phyloP scores from a whole-genome alignment of 2,797 vertebrate species.

The Pipistrellus kuhlii region DNA sequence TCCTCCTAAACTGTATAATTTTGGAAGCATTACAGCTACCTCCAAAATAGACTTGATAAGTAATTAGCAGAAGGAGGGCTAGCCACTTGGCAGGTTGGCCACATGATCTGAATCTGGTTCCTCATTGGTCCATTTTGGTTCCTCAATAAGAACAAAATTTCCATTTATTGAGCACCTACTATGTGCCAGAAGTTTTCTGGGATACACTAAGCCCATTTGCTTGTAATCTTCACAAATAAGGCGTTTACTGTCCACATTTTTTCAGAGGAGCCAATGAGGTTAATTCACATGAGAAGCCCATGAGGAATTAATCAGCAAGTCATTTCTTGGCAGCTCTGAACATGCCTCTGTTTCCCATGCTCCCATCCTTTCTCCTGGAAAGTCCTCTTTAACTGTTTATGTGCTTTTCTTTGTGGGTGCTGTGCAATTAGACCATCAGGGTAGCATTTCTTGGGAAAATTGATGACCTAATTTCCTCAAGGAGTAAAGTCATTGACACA shows the following conservation, averaged over 20 bases:
- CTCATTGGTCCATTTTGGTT: not conserved
- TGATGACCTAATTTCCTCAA: conserved; percentile 24
- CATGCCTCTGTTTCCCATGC: rapidly evolving
- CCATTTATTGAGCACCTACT: not conserved
- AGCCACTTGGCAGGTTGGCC: rapidly evolving
- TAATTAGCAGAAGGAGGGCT: not conserved
- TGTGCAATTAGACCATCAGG: not conserved
- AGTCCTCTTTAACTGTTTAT: not conserved
- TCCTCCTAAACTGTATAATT: not conserved
- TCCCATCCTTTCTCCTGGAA: not conserved
- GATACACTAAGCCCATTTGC: not conserved
- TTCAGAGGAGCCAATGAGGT: conserved; percentile 3
- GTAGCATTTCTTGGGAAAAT: conserved; percentile 10
- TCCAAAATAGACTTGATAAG: not conserved
- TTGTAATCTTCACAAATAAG: not conserved
- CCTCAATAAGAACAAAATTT: not conserved
- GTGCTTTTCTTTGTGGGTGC: not conserved
- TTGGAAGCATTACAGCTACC: not conserved
- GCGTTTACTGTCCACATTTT: not conserved
- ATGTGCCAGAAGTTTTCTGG: not conserved
- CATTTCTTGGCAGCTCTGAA: conserved; percentile 18
- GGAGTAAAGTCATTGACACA: not conserved
- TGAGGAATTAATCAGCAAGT: conserved; percentile 25
- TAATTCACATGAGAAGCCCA: not conserved
- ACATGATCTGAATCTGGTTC: not conserved